These are phyloP conservation scores for Porites lutea DNA, from an alignment of 64 coral and sea anemone genomes.

Conservation along the genomic window DNA sequence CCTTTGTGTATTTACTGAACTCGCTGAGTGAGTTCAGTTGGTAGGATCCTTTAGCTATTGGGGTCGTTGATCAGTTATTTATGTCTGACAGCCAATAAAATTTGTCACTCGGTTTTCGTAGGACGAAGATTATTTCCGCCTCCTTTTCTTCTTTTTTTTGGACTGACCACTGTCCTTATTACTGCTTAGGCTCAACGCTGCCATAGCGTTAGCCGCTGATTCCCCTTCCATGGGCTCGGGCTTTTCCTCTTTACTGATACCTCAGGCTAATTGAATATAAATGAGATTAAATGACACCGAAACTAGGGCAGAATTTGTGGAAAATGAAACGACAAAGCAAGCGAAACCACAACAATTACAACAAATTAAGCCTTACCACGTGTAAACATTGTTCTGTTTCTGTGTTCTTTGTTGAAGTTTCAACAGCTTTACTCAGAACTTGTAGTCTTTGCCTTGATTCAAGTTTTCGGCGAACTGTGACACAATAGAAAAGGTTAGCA, in stretches of 20 bases:
- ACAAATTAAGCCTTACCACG: conserved; percentile 3
- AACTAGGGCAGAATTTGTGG: background rate
- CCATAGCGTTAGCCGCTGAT: no score
- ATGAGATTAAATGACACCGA: background rate
- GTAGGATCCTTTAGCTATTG: no score
- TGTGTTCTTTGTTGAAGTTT: background rate
- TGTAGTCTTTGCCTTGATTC: conserved; percentile 80
- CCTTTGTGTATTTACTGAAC: no score
- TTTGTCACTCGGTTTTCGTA: no score
- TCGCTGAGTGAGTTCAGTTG: no score
- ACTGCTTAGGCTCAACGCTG: conserved; percentile 22
- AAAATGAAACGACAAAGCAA: background rate
- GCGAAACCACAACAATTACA: background rate
- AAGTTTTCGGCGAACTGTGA: conserved; percentile 82
- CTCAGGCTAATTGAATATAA: background rate
- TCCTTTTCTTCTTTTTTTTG: conserved; percentile 71
- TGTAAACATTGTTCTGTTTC: background rate
- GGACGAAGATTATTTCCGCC: conserved; percentile 38
- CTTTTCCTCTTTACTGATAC: background rate
- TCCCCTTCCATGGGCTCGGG: background rate
- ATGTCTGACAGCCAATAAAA: no score
- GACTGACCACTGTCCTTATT: conserved; percentile 2
- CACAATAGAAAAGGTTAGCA: background rate
- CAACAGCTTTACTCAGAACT: conserved; percentile 2
- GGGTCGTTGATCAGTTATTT: no score